Evolutionary conservation across 2,888 invertebrate species (phyloP).

Genomic region (Stictocephala bisonia): DNA sequence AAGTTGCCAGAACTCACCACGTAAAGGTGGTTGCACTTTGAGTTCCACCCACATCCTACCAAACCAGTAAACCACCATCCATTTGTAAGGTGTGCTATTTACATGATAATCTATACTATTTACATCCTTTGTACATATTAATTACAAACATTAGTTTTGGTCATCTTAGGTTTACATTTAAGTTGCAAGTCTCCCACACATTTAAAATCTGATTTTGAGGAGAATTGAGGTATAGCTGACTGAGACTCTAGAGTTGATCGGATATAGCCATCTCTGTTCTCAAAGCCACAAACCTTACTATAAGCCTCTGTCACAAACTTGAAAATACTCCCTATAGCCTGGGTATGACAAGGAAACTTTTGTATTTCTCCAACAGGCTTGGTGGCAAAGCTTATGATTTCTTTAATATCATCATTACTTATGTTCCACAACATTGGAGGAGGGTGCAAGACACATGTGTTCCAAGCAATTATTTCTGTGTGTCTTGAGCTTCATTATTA

Average conservation of each 20-base stretch:
- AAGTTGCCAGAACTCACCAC: conserved; percentile 8
- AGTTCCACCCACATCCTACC: conserved; percentile 4
- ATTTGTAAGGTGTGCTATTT: conserved; percentile 5
- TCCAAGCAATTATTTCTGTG: conserved; percentile 43
- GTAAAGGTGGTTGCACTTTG: conserved; percentile 27
- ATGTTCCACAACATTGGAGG: conserved; percentile 32
- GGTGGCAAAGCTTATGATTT: neutral
- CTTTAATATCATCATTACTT: conserved; percentile 11
- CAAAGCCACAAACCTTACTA: conserved; percentile 16
- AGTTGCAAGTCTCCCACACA: neutral
- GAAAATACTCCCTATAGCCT: conserved; percentile 49
- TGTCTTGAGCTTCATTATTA: too few species aligned
- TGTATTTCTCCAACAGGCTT: conserved; percentile 7
- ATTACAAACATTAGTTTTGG: neutral
- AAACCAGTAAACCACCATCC: neutral
- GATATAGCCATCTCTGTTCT: conserved; percentile 30
- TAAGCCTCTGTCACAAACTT: conserved; percentile 42
- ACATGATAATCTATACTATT: neutral
- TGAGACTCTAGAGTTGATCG: conserved; percentile 16
- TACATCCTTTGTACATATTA: neutral
- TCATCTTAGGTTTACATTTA: neutral
- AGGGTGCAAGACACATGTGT: neutral
- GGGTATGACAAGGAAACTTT: conserved; percentile 50
- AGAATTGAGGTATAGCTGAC: conserved; percentile 11
- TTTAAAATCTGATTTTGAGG: neutral